Conservation (phyloP, 2,113 vertebrate species). For the Elephantulus edwardii region DNA sequence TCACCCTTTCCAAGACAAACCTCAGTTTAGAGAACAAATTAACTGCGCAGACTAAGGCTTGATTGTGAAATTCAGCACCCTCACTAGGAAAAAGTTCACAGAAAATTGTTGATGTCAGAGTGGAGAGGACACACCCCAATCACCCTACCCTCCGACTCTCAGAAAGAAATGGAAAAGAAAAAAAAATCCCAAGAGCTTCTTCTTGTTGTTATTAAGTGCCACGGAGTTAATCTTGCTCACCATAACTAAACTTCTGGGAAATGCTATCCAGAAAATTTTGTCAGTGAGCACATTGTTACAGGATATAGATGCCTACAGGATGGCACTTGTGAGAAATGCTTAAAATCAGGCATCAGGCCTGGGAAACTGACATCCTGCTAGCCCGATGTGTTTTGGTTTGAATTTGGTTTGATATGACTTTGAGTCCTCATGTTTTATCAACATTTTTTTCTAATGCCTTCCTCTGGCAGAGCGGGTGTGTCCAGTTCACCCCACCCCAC, state of each 20-base stretch:
- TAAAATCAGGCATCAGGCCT: not conserved
- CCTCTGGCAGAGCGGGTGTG: not conserved
- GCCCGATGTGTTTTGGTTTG: not conserved
- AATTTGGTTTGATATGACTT: not conserved
- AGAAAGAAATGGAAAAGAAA: not conserved
- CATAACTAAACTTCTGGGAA: no score
- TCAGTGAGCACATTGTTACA: no score
- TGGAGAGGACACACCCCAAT: not conserved
- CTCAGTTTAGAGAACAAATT: not conserved
- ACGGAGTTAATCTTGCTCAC: no score
- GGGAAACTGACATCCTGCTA: not conserved
- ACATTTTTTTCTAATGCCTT: not conserved
- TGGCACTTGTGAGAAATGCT: not conserved
- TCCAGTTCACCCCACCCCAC: fast-evolving
- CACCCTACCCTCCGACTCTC: not conserved
- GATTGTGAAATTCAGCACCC: not conserved
- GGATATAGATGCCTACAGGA: not conserved
- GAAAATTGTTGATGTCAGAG: not conserved
- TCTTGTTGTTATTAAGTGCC: no score
- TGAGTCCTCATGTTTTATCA: not conserved
- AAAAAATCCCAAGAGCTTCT: no score
- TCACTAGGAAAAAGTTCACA: not conserved
- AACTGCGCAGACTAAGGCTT: not conserved
- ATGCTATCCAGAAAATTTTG: no score
- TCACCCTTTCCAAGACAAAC: no score